Percentiles rank a stretch among this genome's conserved stretches.
Evolutionary conservation across 2,888 invertebrate species (phyloP).

Genomic region (Pyralis farinalis): DNA sequence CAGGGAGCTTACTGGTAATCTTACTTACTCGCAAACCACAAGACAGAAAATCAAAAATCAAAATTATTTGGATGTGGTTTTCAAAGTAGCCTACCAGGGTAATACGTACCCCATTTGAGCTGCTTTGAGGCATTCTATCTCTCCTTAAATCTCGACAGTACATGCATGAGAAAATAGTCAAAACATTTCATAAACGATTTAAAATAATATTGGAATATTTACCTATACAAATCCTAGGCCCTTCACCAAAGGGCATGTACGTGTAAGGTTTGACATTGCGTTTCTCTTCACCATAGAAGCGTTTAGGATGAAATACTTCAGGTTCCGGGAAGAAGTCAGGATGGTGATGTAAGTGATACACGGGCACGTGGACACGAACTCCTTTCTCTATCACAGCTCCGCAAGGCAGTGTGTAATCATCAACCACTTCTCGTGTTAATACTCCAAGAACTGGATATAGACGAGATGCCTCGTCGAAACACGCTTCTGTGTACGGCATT

Average conservation of each 20-base stretch:
- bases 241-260: slow-evolving; percentile 48
- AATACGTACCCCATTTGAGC: too few species aligned
- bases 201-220: too few species aligned
- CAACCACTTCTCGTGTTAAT: slow-evolving; percentile 32
- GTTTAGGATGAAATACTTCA: slow-evolving; percentile 38
- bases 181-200: too few species aligned
- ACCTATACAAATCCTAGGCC: slow-evolving; percentile 50
- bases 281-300: slow-evolving; percentile 37
- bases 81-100: too few species aligned
- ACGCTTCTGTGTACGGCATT: slow-evolving; percentile 30
- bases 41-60: too few species aligned
- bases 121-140: too few species aligned
- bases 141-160: too few species aligned
- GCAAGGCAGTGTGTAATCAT: slow-evolving; percentile 41
- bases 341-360: slow-evolving; percentile 38
- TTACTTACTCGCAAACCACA: too few species aligned
- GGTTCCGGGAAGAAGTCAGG: slow-evolving; percentile 43
- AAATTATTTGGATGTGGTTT: too few species aligned
- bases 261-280: slow-evolving; percentile 34
- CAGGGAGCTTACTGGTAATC: too few species aligned
- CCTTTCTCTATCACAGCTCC: slow-evolving; percentile 40
- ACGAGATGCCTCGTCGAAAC: slow-evolving; percentile 30
- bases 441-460: slow-evolving; percentile 29
- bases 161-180: too few species aligned
- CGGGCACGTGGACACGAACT: slow-evolving; percentile 40